A percentile compares a stretch with the other conserved stretches of the same genome.
These are phyloP conservation scores for Homarus americanus DNA, from an alignment of 1,140 invertebrate species.

Conservation along the genomic window DNA sequence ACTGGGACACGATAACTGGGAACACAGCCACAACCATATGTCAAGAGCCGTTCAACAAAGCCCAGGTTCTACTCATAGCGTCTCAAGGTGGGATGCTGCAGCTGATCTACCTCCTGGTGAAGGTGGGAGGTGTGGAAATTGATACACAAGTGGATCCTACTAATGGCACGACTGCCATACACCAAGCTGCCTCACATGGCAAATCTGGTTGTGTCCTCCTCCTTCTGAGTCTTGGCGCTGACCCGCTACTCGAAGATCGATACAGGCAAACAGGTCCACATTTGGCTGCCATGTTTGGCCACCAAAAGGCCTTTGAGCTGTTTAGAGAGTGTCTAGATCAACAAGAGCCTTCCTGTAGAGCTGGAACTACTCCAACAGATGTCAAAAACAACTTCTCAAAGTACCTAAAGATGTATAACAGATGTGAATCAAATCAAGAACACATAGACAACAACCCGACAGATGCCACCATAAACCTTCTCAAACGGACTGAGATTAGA, in stretches of 20 bases:
- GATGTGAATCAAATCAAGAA: neutral
- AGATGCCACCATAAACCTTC: neutral
- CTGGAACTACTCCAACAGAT: neutral
- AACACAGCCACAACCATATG: neutral
- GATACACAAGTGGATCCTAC: neutral
- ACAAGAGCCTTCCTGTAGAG: neutral
- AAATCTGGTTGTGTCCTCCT: conserved; percentile 6
- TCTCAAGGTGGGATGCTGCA: neutral
- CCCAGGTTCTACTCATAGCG: neutral
- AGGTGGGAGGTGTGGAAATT: neutral
- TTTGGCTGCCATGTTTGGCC: conserved; percentile 47
- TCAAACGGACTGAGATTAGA: neutral
- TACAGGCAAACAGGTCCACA: conserved; percentile 33
- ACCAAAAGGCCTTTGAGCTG: conserved; percentile 14
- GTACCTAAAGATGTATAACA: conserved; percentile 18
- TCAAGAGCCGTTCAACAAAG: neutral
- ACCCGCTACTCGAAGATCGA: neutral
- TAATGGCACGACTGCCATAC: neutral
- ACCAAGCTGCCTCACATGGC: neutral
- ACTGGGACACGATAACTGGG: neutral
- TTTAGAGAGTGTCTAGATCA: neutral
- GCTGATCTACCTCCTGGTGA: conserved; percentile 32
- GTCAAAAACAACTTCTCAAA: conserved; percentile 10
- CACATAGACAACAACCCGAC: neutral
- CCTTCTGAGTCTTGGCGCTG: neutral